Base-by-base conservation (phyloP, 2,888 invertebrate species). In the Oligia latruncula region DNA sequence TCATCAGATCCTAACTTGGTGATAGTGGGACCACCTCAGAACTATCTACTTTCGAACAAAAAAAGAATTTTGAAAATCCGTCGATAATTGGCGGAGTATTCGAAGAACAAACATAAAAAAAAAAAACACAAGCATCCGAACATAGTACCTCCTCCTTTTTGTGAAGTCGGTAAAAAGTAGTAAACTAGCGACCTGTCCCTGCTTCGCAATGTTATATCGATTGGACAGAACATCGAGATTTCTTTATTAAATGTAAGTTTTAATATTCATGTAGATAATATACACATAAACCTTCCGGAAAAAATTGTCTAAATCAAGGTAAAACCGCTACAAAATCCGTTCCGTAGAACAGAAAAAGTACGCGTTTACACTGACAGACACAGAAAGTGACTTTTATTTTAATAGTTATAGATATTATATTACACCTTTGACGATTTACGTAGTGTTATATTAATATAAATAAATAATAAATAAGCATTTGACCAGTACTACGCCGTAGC, bases 401-500 rank as follows among this genome's bases (percentile, higher is more conserved):
- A 70, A 49, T 49, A n/a, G 17, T 0, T 20, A 35, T 29, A 52
- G 6, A 0, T 9, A 70, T 62, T 15, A 23, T 52, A 52, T 23
- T 9, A 55, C 29, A 29, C 29, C 11, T 2, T 9, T 35, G 15
- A 40, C 17, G 58, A 13, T 49, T 29, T 43, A 11, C 2, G 40
- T 15, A 29, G 29, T 29, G 8, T 17, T 40, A 15, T 35, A 40
- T 2, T 49, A 35, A 46, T 8, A 60, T 29, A 55, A 64, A n/a
- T 15, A 35, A 29, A 43, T 40, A 62, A 11, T 29, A 43, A 71
- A 35, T 52, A 64, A 58, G 13, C 1, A 68, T 66, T 67, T 62
- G 20, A 67, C 43, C 60, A 77, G 65, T 76, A 71, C 80, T 89
- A 82, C 83, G 82, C 68, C 78, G 89, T 87, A 90, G 89, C 87